Evolutionary conservation across 2,113 vertebrate species (phyloP).

Genomic region (Hirundichthys speculiger): DNA sequence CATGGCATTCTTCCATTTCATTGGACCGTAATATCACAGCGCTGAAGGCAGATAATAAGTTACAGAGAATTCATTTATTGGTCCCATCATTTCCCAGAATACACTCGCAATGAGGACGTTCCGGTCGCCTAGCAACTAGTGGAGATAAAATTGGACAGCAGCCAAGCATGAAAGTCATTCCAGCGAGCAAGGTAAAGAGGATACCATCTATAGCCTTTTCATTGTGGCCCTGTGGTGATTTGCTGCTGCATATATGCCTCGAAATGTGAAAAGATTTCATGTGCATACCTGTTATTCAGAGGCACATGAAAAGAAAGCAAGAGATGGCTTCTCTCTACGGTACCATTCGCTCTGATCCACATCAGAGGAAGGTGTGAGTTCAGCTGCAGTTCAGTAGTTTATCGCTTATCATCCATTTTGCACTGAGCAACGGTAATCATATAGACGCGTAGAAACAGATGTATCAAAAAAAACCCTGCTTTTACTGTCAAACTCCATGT

Average conservation of each 20-base stretch:
- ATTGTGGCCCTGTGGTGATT: conserved; percentile 32
- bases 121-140: conserved; percentile 74
- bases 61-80: conserved; percentile 57
- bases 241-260: conserved; percentile 21
- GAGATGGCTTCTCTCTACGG: conserved; percentile 5
- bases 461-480: not conserved
- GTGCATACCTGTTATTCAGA: conserved; percentile 8
- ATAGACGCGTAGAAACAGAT: not conserved
- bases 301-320: not conserved
- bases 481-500: too few relatives aligned
- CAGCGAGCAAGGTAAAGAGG: conserved; percentile 50
- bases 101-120: conserved; percentile 55
- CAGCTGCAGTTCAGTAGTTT: conserved; percentile 7
- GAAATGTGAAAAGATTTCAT: conserved; percentile 1
- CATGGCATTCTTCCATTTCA: not conserved
- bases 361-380: conserved; percentile 8
- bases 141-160: conserved; percentile 72
- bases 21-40: conserved; percentile 28
- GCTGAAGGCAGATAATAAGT: conserved; percentile 44
- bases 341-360: not conserved
- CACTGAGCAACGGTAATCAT: not conserved
- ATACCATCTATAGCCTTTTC: conserved; percentile 43
- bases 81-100: conserved; percentile 61
- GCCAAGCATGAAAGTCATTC: conserved; percentile 73
- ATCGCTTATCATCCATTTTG: conserved; percentile 1